Conservation (phyloP, 1,140 invertebrate genomes). For the Drosophila murphyi region DNA sequence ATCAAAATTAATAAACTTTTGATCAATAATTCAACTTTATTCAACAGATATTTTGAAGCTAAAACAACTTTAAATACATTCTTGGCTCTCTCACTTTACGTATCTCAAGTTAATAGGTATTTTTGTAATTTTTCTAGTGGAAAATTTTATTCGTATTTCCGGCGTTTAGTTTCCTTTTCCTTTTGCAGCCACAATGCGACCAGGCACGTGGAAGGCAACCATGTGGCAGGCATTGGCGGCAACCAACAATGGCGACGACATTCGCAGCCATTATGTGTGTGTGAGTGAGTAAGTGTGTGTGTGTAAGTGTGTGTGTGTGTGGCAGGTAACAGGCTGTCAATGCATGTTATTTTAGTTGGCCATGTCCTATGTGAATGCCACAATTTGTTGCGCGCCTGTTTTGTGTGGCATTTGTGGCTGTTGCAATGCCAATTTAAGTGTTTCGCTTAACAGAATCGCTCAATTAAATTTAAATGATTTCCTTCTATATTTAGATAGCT, state of each 20-base stretch:
- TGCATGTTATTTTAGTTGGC: constrained; percentile 17
- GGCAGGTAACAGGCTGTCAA: constrained; percentile 17
- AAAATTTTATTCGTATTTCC: constrained; percentile 23
- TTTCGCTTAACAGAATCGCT: too few relatives aligned
- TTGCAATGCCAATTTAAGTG: neutral
- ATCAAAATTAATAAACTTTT: neutral
- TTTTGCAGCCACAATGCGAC: neutral
- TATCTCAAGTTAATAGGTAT: constrained; percentile 7
- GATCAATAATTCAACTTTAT: neutral
- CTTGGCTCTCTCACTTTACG: neutral
- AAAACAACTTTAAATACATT: too few relatives aligned
- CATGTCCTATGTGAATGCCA: neutral
- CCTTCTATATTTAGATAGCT: too few relatives aligned
- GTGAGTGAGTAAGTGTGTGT: constrained; percentile 1
- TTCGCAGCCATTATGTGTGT: constrained; percentile 11
- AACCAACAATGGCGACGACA: constrained; percentile 28
- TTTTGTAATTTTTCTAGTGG: constrained; percentile 4
- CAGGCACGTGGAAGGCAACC: constrained; percentile 10
- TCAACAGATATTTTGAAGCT: too few relatives aligned
- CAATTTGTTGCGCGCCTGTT: neutral
- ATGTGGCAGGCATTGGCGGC: constrained; percentile 24
- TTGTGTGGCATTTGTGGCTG: constrained; percentile 3
- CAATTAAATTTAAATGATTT: too few relatives aligned
- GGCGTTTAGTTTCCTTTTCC: constrained; percentile 30
- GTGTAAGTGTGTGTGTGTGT: neutral